These are phyloP conservation scores for Sebastes minor DNA, from an alignment of 2,797 vertebrate species.

Conservation along the genomic window DNA sequence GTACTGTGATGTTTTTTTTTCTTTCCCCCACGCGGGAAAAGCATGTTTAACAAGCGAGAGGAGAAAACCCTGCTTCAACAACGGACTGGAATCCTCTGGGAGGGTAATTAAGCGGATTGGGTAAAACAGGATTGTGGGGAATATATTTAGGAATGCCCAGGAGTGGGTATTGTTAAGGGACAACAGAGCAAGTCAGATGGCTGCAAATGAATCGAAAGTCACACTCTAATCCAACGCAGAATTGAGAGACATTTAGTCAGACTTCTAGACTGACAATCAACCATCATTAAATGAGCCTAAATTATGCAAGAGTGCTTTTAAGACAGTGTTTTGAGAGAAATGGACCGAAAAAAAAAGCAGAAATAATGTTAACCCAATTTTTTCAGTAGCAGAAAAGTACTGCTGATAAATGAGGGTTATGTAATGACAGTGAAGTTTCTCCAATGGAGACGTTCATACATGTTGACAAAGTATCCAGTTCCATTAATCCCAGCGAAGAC, in stretches of 20 bases:
- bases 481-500: conserved; percentile 69
- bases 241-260: conserved; percentile 28
- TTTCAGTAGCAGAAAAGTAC: conserved; percentile 17
- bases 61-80: conserved; percentile 43
- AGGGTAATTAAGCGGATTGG: conserved; percentile 50
- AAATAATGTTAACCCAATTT: conserved; percentile 30
- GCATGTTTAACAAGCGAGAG: conserved; percentile 15
- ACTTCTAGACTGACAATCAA: conserved; percentile 33
- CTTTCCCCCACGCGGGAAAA: conserved; percentile 3
- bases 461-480: conserved; percentile 79
- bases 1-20: not conserved
- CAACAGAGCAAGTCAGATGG: conserved; percentile 11
- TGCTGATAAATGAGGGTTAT: conserved; percentile 53
- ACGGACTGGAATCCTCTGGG: conserved; percentile 39
- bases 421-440: conserved; percentile 55
- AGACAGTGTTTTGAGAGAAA: conserved; percentile 37
- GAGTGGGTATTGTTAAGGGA: not conserved
- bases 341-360: not conserved
- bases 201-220: conserved; percentile 30
- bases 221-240: conserved; percentile 1
- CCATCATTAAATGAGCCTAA: conserved; percentile 23
- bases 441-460: conserved; percentile 71
- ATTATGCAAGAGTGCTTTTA: conserved; percentile 41
- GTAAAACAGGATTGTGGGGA: conserved; percentile 42
- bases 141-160: conserved; percentile 38